Evolutionary conservation across 2,888 invertebrate species (phyloP), one percentile per base, ranked within the genome.

Genomic region (Fissipunctia ypsillon): DNA sequence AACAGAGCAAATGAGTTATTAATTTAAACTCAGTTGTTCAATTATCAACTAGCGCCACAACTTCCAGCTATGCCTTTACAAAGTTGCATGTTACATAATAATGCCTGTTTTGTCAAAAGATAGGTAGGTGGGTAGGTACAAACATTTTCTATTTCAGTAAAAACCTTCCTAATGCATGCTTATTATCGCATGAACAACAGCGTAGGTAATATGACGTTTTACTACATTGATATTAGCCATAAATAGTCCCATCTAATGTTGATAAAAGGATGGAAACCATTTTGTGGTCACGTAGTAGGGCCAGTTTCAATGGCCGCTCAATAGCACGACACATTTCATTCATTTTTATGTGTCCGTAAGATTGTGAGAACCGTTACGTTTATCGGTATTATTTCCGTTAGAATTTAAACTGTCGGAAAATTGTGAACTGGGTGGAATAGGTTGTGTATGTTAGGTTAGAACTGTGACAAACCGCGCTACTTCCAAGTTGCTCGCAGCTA

Each of bases 91-190:
- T 56, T 56, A 12, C 10, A 28, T 41, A 9, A 28, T 48, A 38
- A 31, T 25, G 14, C 5, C 6, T 19, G 56, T 73, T 73, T n/a
- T 3, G 16, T 67, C 35, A 38, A 28, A 28, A 52, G 16, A n/a
- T n/a, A n/a, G n/a, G n/a, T n/a, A n/a, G n/a, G n/a, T n/a, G n/a
- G n/a, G n/a, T 45, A 45, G 3, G 31, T 9, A n/a, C 50, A 57
- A 57, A 63, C 12, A 41, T 45, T 61, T 45, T 57, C 14, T 38
- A 66, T 35, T 57, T 41, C 12, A 50, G 19, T 41, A n/a, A n/a
- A 4, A 76, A 60, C 54, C 0, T 77, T 63, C n/a, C n/a, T 64
- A 54, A 59, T 64, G 45, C 31, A 54, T 41, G 69, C 31, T 35
- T 54, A 76, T 69, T 50, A 54, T 41, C 52, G 48, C 35, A 60